Evolutionary conservation across 2,888 invertebrate species (phyloP).

Genomic region (Diadegma fenestrale): DNA sequence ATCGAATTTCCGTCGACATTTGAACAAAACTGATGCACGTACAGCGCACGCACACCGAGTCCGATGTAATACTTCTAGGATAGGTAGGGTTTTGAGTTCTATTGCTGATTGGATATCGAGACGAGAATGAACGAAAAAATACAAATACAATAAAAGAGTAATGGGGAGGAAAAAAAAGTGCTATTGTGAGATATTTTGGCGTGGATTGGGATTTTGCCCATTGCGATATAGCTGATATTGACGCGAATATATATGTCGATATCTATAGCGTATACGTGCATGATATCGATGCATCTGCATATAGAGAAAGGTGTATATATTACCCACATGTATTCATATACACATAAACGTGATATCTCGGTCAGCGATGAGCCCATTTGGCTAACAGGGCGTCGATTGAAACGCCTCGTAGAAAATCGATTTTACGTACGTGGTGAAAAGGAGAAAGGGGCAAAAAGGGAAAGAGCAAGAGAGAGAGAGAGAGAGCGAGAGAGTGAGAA

Average conservation of each 20-base stretch:
- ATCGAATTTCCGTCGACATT: conserved; percentile 26
- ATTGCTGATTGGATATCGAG: conserved; percentile 37
- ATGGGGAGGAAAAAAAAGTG: conserved; percentile 33
- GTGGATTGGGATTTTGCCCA: conserved; percentile 17
- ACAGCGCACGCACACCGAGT: not conserved
- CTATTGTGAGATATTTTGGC: conserved; percentile 31
- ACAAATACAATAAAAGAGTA: conserved; percentile 21
- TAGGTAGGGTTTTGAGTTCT: conserved; percentile 6
- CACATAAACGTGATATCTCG: conserved; percentile 49
- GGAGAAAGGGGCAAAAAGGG: not conserved
- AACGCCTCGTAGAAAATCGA: conserved; percentile 58
- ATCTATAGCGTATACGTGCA: conserved; percentile 20
- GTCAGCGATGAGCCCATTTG: conserved; percentile 53
- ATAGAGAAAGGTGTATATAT: conserved; percentile 28
- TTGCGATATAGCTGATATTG: conserved; percentile 20
- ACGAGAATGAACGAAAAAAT: conserved; percentile 32
- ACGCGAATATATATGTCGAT: conserved; percentile 21
- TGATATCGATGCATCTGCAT: conserved; percentile 34
- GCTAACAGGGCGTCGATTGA: conserved; percentile 63
- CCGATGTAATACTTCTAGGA: not conserved
- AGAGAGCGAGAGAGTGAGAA: not conserved
- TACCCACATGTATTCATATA: conserved; percentile 13
- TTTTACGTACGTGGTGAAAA: conserved; percentile 37
- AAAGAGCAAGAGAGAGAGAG: not conserved
- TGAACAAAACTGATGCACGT: not conserved